Conservation (phyloP, 2,888 invertebrate species). For the Cremastobaeus sp. region DNA sequence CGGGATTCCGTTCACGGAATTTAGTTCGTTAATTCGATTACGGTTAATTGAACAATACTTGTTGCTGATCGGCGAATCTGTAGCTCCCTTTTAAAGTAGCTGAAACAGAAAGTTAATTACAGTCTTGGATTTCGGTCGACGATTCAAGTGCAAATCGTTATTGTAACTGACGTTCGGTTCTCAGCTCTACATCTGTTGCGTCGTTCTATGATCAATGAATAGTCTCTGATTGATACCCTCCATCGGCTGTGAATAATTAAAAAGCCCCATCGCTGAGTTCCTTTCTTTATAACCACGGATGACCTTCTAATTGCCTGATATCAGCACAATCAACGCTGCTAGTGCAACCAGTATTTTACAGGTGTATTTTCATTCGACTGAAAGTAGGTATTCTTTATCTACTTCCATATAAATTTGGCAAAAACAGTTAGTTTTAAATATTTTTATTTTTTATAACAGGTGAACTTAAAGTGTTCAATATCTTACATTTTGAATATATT, state of each 20-base stretch:
- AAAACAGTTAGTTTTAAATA: too few species aligned
- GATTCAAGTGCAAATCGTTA: constrained; percentile 1
- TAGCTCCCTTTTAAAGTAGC: constrained; percentile 23
- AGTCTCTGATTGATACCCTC: constrained; percentile 14
- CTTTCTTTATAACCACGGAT: not conserved
- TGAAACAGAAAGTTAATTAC: constrained; percentile 45
- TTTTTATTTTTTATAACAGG: too few species aligned
- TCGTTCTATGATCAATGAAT: constrained; percentile 26
- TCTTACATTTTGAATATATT: too few species aligned
- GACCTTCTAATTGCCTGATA: constrained; percentile 7
- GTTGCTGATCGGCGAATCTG: constrained; percentile 38
- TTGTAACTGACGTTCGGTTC: constrained; percentile 16
- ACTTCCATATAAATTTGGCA: too few species aligned
- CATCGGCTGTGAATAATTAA: constrained; percentile 26
- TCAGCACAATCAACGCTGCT: not conserved
- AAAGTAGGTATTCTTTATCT: too few species aligned
- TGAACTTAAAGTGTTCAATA: too few species aligned
- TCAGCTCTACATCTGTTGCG: constrained; percentile 32
- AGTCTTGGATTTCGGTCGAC: constrained; percentile 10
- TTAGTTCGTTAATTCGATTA: constrained; percentile 37
- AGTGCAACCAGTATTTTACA: constrained; percentile 18
- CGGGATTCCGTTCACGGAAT: constrained; percentile 21
- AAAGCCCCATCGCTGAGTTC: constrained; percentile 7
- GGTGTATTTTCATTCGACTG: constrained; percentile 13
- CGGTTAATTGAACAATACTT: constrained; percentile 38